Evolutionary conservation across 1,140 invertebrate species (phyloP).

Genomic region (Rhizoglyphus robini): DNA sequence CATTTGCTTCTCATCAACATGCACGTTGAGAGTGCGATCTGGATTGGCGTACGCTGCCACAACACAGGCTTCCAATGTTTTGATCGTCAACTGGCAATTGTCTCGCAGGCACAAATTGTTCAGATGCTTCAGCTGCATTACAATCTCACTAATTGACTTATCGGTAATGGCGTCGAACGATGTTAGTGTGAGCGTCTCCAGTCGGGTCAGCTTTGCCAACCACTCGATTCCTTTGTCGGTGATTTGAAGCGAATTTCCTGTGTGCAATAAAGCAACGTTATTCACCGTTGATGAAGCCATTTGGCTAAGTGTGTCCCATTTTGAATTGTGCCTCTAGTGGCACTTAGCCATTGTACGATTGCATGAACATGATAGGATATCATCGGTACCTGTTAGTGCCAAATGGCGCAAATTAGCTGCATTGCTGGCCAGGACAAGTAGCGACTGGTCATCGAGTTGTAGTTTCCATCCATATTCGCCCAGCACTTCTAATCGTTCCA

Average conservation of each 20-base stretch:
- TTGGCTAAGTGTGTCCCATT: no score
- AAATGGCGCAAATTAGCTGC: background rate
- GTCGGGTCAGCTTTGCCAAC: background rate
- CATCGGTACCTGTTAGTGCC: background rate
- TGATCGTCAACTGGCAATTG: background rate
- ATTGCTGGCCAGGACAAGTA: background rate
- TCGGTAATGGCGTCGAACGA: constrained; percentile 9
- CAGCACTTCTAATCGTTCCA: background rate
- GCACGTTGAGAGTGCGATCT: background rate
- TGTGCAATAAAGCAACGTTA: no score
- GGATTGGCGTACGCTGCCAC: background rate
- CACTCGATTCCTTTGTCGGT: background rate
- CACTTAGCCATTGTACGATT: no score
- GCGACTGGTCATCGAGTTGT: background rate
- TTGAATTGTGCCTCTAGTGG: no score
- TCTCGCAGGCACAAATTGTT: background rate
- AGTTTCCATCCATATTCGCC: constrained; percentile 14
- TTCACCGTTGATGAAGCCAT: background rate
- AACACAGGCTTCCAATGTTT: background rate
- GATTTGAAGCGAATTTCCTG: constrained; percentile 5
- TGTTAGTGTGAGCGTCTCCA: background rate
- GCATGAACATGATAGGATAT: background rate
- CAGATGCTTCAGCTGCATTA: background rate
- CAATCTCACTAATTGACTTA: background rate
- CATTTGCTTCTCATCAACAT: background rate